Evolutionary conservation across 1,140 invertebrate species (phyloP).

Genomic region (Bombus huntii): DNA sequence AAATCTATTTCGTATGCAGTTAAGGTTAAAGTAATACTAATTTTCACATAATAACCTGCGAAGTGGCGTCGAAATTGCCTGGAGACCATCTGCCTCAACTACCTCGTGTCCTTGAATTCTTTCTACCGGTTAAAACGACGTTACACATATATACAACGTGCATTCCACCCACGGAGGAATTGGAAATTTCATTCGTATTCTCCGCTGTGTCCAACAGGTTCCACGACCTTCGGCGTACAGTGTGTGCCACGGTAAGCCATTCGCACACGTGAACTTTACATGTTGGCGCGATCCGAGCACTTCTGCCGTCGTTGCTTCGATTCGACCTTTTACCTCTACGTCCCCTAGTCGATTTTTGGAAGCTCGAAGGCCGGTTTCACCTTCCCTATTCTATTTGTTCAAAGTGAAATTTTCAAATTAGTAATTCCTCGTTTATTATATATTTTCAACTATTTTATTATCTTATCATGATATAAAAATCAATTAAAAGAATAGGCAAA

Average conservation of each 20-base stretch:
- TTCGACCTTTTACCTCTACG: not conserved
- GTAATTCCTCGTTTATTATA: no score
- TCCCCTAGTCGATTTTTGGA: not conserved
- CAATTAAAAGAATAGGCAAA: no score
- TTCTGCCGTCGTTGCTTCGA: not conserved
- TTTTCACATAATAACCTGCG: not conserved
- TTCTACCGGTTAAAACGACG: not conserved
- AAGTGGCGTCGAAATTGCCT: not conserved
- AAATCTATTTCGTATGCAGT: not conserved
- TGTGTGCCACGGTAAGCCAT: not conserved
- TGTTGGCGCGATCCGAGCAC: not conserved
- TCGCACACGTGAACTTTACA: not conserved
- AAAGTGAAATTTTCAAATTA: not conserved
- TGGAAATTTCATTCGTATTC: conserved; percentile 21
- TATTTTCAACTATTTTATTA: no score
- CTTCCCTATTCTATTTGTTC: not conserved
- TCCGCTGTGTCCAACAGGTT: conserved; percentile 11
- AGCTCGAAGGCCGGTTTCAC: not conserved
- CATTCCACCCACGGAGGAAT: not conserved
- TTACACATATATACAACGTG: not conserved
- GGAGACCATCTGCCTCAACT: not conserved
- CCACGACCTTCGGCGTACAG: conserved; percentile 19
- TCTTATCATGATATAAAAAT: not conserved
- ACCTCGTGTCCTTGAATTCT: conserved; percentile 18
- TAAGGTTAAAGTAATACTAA: not conserved